A percentile compares a stretch with the other conserved stretches of the same genome.
phyloP scores from a whole-genome alignment of 2,113 vertebrate genomes.

The Nettapus auritus region DNA sequence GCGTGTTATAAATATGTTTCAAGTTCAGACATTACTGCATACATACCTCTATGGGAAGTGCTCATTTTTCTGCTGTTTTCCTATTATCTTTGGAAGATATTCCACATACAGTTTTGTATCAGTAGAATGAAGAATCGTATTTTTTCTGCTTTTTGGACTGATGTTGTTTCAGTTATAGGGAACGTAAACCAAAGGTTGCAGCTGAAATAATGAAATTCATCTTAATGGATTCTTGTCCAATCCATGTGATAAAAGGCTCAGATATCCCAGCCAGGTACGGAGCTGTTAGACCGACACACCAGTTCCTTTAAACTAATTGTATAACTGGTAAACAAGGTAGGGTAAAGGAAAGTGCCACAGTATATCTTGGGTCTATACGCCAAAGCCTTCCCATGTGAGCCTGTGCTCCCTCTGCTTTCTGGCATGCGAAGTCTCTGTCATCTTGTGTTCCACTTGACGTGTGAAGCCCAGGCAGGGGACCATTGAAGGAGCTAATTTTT shows the following conservation, averaged over 20 bases:
- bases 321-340: background rate
- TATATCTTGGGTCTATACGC: too few species aligned
- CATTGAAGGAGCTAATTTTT: background rate
- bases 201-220: background rate
- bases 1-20: background rate
- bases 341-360: background rate
- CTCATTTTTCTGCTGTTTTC: background rate
- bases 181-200: background rate
- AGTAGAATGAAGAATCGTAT: background rate
- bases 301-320: background rate
- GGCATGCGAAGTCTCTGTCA: rapidly evolving
- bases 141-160: background rate
- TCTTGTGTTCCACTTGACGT: background rate
- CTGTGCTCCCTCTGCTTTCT: background rate
- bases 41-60: background rate
- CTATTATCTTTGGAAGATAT: background rate
- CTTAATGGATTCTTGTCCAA: background rate
- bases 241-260: background rate
- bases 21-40: background rate
- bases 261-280: background rate
- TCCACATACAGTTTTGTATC: background rate
- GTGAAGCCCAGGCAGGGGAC: background rate
- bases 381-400: too few species aligned
- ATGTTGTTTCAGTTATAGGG: background rate
- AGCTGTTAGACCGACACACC: background rate